phyloP scores from a whole-genome alignment of 2,888 invertebrate species.

The Drosophila paramelanica region DNA sequence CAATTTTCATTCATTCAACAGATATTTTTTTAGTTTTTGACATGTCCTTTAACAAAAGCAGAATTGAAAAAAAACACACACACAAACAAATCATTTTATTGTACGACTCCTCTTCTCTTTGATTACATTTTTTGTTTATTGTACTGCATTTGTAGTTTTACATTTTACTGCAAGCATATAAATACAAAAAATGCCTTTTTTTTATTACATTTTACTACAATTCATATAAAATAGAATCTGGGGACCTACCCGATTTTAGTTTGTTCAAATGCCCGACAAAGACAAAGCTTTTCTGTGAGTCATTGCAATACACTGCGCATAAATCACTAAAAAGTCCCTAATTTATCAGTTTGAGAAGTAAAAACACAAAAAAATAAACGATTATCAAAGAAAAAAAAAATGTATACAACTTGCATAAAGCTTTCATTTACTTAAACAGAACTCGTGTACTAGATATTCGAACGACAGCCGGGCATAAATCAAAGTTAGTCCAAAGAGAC shows the following conservation, averaged over 20 bases:
- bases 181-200: too few species aligned
- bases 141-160: not conserved
- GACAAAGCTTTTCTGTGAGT: not conserved
- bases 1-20: too few species aligned
- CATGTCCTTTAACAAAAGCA: too few species aligned
- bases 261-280: not conserved
- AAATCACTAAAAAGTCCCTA: not conserved
- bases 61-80: too few species aligned
- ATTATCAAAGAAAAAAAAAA: slow-evolving; percentile 2
- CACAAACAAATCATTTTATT: not conserved
- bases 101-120: not conserved
- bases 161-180: not conserved
- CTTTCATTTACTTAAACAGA: slow-evolving; percentile 19
- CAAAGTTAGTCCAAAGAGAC: slow-evolving; percentile 33
- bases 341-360: slow-evolving; percentile 29
- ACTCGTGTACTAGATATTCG: slow-evolving; percentile 5
- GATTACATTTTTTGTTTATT: not conserved
- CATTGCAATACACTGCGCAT: slow-evolving; percentile 7
- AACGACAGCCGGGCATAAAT: slow-evolving; percentile 36
- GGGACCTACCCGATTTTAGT: not conserved
- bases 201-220: not conserved
- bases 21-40: too few species aligned
- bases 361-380: slow-evolving; percentile 20
- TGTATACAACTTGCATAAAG: slow-evolving; percentile 18
- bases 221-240: not conserved